Conservation (phyloP, 2,113 vertebrate species). For the Nicator chloris region DNA sequence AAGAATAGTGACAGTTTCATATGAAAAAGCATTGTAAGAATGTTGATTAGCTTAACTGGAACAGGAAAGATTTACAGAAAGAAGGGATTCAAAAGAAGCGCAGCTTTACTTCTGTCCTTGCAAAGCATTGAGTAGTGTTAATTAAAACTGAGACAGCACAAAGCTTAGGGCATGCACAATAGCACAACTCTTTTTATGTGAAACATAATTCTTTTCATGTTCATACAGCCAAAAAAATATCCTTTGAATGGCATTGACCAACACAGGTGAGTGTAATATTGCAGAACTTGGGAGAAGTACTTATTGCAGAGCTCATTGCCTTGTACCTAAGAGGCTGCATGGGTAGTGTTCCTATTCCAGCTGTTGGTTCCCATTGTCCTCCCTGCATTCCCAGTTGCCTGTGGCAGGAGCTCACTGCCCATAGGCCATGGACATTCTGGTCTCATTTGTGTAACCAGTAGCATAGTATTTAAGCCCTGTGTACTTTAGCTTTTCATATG, state of each 20-base stretch:
- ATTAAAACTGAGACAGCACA: neutral
- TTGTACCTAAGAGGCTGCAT: neutral
- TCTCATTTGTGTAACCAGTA: neutral
- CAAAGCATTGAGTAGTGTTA: neutral
- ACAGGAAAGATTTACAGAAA: conserved; percentile 1
- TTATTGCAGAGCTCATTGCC: neutral
- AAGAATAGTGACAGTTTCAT: neutral
- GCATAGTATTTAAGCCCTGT: neutral
- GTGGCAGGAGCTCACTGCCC: neutral
- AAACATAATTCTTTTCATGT: neutral
- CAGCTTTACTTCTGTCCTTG: neutral
- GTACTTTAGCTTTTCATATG: neutral
- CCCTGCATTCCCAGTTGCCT: rapidly evolving
- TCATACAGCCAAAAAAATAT: neutral
- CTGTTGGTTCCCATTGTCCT: neutral
- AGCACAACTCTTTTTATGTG: neutral
- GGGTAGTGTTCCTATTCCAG: neutral
- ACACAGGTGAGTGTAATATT: neutral
- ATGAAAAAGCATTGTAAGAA: conserved; percentile 12
- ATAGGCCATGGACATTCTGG: neutral
- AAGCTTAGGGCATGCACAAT: neutral
- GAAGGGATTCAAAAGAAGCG: neutral
- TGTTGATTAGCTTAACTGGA: conserved; percentile 7
- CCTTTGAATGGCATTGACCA: neutral
- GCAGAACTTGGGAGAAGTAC: neutral